Evolutionary conservation across 92 coral and sea anemone genomes (phyloP).

Genomic region (Desmophyllum pertusum): DNA sequence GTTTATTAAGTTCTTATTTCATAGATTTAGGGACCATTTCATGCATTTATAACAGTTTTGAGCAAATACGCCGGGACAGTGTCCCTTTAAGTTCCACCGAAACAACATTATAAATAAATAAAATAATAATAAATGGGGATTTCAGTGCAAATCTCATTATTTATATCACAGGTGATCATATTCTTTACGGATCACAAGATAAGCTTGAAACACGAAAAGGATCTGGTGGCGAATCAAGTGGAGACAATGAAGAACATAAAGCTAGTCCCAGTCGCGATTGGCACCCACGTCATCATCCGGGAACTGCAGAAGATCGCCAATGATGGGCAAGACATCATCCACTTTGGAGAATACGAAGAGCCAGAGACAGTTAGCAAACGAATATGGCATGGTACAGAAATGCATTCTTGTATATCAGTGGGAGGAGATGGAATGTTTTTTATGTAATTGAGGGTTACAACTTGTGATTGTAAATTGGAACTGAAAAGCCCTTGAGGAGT

Average conservation of each 20-base stretch:
- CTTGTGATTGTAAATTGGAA: too few relatives aligned
- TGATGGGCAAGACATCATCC: conserved; percentile 33
- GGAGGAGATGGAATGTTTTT: too few relatives aligned
- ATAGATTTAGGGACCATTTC: too few relatives aligned
- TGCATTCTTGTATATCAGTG: not conserved
- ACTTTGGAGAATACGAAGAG: conserved; percentile 17
- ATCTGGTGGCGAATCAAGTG: not conserved
- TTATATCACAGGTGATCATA: not conserved
- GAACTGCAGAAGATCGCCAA: conserved; percentile 27
- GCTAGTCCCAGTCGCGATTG: conserved; percentile 49
- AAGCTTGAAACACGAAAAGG: not conserved
- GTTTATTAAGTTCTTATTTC: too few relatives aligned
- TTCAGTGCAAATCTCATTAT: too few relatives aligned
- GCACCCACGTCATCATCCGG: conserved; percentile 26
- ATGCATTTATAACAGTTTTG: too few relatives aligned
- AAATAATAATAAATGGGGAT: too few relatives aligned
- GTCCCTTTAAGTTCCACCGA: too few relatives aligned
- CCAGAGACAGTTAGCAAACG: conserved; percentile 7
- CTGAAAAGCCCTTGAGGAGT: too few relatives aligned
- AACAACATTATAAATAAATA: too few relatives aligned
- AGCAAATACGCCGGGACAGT: too few relatives aligned
- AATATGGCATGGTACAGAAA: conserved; percentile 25
- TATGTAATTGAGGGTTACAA: too few relatives aligned
- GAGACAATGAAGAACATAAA: conserved; percentile 6
- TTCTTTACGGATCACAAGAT: conserved; percentile 16